Evolutionary conservation across 2,797 vertebrate species (phyloP).

Genomic region (Tauraco hartlaubi): DNA sequence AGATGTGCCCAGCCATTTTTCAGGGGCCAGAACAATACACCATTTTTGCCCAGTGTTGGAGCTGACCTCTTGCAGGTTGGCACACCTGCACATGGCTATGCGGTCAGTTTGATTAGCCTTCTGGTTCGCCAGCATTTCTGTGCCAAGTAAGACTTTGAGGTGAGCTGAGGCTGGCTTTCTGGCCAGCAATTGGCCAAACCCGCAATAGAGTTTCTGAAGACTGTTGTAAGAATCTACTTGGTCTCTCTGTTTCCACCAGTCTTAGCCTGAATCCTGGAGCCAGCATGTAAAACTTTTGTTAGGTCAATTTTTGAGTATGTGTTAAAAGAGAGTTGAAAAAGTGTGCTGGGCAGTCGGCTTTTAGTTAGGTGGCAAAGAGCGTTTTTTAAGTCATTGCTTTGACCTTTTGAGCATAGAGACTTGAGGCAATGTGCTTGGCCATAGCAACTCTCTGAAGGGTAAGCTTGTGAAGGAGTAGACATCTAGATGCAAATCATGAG

Average conservation of each 20-base stretch:
- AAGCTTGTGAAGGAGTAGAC: not conserved
- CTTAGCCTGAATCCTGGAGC: not conserved
- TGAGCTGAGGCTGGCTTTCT: not conserved
- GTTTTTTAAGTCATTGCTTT: not conserved
- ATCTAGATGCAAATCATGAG: not conserved
- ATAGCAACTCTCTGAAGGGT: not conserved
- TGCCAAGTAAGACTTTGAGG: not conserved
- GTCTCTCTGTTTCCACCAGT: not conserved
- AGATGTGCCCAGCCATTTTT: not conserved
- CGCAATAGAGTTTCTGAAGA: not conserved
- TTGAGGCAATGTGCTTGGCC: not conserved
- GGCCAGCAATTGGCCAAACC: not conserved
- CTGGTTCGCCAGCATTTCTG: not conserved
- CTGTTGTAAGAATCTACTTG: not conserved
- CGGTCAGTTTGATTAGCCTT: not conserved
- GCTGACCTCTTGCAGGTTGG: not conserved
- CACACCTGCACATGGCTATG: not conserved
- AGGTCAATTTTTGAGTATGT: not conserved
- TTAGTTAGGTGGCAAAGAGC: not conserved
- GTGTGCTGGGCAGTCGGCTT: not conserved
- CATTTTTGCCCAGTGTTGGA: not conserved
- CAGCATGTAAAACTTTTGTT: not conserved
- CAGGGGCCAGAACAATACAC: not conserved
- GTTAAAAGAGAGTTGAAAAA: not conserved
- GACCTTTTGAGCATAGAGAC: not conserved